Base-by-base conservation (phyloP, 2,113 vertebrate species). In the Leucoraja erinaceus region DNA sequence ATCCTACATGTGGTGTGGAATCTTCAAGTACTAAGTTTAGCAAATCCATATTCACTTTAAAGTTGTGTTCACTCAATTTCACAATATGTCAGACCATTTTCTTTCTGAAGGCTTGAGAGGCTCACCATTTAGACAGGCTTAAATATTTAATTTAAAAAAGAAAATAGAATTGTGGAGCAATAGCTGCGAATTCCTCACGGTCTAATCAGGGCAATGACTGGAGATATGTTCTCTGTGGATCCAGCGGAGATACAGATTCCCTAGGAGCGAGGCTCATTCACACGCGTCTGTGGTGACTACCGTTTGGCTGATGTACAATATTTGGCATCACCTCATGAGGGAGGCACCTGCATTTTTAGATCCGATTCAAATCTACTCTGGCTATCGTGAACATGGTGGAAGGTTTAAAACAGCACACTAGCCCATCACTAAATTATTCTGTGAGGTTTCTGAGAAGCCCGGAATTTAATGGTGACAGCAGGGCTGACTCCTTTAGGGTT, bases 81-180 rank as follows among this genome's bases (percentile, higher is more conserved):
- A 14, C 47, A 68, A 54, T 5, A 11, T 12, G 63, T 72, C 31
- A 91, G 38, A 72, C 20, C 90, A 47, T 16, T 90, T 61, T 70
- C 72, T 91, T 70, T 91, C 72, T 66, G 31, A 72, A 72, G 38
- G 3, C 68, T 68, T 54, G 68, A 25, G 31, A 91, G 22, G 66
- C 72, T 91, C 31, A 54, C 68, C 68, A 47, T 72, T 91, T 91
- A 28, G 31, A 91, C 90, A 91, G 20, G 66, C 68, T 91, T 74
- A 72, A 91, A 74, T 56, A 70, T 90, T n/a, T 18, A 91, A 91
- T 72, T 72, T 68, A 47, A 31, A 72, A 74, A 54, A 54, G 90
- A 91, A 91, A 70, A 91, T 25, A 74, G 18, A 70, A 72, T 25
- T 25, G 33, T 47, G 11, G 90, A 47, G 18, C 66, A 47, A 74